phyloP scores from a whole-genome alignment of 2,888 invertebrate species.

The Clunio marinus region DNA sequence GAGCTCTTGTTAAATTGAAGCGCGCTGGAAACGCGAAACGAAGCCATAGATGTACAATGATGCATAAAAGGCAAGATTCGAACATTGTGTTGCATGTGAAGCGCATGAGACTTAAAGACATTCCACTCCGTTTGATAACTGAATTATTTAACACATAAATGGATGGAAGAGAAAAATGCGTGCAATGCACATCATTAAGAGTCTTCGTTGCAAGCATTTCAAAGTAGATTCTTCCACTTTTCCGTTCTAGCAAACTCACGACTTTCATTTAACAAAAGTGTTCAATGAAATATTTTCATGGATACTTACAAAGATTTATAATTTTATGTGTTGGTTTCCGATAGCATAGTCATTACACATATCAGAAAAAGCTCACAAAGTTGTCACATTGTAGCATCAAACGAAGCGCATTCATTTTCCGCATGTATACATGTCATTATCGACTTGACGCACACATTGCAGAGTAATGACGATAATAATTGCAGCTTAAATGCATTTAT shows the following conservation, averaged over 20 bases:
- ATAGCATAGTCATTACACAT: no score
- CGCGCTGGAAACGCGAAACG: neutral
- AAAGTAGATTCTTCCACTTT: no score
- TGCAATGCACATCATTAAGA: conserved; percentile 21
- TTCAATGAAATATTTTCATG: no score
- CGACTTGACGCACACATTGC: neutral
- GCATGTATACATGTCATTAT: neutral
- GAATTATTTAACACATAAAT: conserved; percentile 35
- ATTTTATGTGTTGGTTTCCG: no score
- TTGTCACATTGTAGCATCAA: no score
- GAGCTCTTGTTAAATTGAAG: neutral
- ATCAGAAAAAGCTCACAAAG: no score
- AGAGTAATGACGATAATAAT: conserved; percentile 30
- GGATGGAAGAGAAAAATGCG: conserved; percentile 13
- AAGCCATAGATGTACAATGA: neutral
- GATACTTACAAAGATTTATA: no score
- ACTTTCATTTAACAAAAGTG: no score
- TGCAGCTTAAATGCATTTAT: conserved; percentile 29
- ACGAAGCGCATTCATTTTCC: neutral
- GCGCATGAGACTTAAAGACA: neutral
- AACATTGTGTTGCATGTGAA: neutral
- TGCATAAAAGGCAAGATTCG: conserved; percentile 1
- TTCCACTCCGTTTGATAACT: conserved; percentile 22
- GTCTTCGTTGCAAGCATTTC: no score
- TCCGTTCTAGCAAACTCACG: no score